phyloP scores from a whole-genome alignment of 2,888 invertebrate species.

The Mimas tiliae region DNA sequence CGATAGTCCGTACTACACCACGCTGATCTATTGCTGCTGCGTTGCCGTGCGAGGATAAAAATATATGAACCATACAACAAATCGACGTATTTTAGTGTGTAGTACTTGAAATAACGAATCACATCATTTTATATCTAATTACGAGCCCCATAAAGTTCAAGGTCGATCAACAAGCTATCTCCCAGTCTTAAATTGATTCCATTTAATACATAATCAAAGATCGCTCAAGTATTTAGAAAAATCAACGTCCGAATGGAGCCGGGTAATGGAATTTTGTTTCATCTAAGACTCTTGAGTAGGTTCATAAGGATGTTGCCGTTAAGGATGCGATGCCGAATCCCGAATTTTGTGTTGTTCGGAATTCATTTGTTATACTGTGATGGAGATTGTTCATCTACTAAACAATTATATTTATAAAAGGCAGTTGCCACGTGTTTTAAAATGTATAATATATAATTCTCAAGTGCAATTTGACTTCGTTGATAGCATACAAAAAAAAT shows the following conservation, averaged over 20 bases:
- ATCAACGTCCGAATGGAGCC: constrained; percentile 3
- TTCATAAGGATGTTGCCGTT: background rate
- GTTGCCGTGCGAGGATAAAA: no score
- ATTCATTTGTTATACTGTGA: background rate
- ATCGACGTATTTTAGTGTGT: no score
- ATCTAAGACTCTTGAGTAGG: constrained; percentile 12
- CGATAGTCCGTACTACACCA: no score
- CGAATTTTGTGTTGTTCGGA: background rate
- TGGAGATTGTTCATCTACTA: no score
- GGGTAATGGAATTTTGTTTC: constrained; percentile 20
- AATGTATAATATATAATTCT: no score
- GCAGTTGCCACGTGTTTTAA: no score
- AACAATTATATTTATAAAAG: no score
- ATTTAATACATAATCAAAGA: constrained; percentile 33
- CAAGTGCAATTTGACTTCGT: no score
- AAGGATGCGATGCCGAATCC: background rate
- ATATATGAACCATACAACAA: no score
- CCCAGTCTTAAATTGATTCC: background rate
- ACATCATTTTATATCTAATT: background rate
- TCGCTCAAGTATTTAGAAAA: constrained; percentile 10
- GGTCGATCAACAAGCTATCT: background rate
- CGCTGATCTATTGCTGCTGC: no score
- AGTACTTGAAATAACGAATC: no score
- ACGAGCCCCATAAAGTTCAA: background rate
- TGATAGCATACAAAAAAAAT: no score